Base-by-base conservation (phyloP, 2,113 vertebrate genomes). In the Megalops atlanticus region DNA sequence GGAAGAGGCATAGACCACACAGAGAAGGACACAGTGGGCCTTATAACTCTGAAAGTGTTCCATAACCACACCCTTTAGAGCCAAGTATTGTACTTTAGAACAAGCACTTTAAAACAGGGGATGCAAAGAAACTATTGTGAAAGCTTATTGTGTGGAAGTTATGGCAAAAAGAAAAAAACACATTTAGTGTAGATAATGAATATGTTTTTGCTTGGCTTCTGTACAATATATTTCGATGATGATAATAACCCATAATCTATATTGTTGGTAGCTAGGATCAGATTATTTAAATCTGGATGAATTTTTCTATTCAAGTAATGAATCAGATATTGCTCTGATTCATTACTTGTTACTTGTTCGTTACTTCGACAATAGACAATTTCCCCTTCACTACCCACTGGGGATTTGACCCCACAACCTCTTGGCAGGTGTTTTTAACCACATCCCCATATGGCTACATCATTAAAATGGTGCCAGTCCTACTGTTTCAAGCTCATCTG, bases 81-180 rank as follows among this genome's bases (percentile, higher is more conserved):
- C 18, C 3, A 54, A 54, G 24, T 54, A 21, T 54, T 54, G 49
- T 64, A 2, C n/a, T 31, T 4, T 31, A 64, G n/a, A 64, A 24
- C n/a, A 64, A 64, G 58, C 58, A 64, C 58, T 64, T 64, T 64
- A 64, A 64, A 64, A 54, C 24, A 21, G n/a, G 27, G n/a, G 58
- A 11, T 64, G 58, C 58, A 21, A 31, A 27, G 58, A 64, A 64
- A 2, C 31, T 10, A 64, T 64, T 64, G 58, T 31, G 58, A 12
- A n/a, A 64, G 12, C 24, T 64, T 64, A 64, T 64, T 64, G n/a
- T 31, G 58, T 21, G 58, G 24, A 31, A 64, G n/a, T n/a, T n/a
- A n/a, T n/a, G n/a, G n/a, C n/a, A n/a, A n/a, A n/a, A n/a, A n/a
- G n/a, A n/a, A n/a, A n/a, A n/a, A n/a, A n/a, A n/a, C n/a, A n/a